Evolutionary conservation across 2,888 invertebrate species (phyloP).

Genomic region (Tenthredo scrophulariae): DNA sequence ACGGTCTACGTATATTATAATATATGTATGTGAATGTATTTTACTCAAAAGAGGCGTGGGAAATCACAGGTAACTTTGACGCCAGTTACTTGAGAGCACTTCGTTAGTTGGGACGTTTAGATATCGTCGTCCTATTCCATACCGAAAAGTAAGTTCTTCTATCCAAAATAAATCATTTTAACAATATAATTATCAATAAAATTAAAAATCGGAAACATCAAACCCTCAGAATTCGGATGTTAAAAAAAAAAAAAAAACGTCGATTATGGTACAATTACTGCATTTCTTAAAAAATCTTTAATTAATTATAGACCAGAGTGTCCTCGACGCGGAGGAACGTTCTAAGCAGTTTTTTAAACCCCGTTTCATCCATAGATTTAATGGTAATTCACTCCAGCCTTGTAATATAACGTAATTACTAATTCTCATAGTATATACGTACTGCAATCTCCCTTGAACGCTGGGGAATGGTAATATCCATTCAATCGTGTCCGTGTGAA

Average conservation of each 20-base stretch:
- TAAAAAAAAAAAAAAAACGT: neutral
- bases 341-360: neutral
- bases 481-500: neutral
- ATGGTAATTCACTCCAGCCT: neutral
- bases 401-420: neutral
- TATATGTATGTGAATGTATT: neutral
- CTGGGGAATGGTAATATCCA: neutral
- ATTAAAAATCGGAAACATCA: neutral
- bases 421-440: neutral
- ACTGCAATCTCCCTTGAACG: neutral
- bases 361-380: neutral
- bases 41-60: neutral
- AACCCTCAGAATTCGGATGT: neutral
- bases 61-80: neutral
- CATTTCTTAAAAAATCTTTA: neutral
- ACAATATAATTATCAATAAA: neutral
- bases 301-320: no score
- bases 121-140: neutral
- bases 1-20: no score
- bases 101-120: constrained; percentile 17
- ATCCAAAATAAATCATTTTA: neutral
- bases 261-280: no score
- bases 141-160: neutral
- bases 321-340: neutral
- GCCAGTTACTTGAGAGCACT: constrained; percentile 30